phyloP scores from a whole-genome alignment of 2,888 invertebrate species.

The Beris morrisii region DNA sequence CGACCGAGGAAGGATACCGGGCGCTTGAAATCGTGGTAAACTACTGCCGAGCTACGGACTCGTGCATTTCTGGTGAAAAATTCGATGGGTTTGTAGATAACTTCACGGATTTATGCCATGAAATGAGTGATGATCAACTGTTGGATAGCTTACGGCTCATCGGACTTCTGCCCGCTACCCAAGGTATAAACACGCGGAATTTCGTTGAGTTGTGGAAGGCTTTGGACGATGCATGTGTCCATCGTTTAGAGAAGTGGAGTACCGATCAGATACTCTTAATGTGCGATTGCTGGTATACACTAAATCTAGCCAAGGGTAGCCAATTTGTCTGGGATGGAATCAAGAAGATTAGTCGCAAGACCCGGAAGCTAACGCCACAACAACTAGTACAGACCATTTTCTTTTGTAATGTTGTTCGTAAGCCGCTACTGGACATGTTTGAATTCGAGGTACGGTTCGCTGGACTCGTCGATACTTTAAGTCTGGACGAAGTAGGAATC shows the following conservation, averaged over 20 bases:
- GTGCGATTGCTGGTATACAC: conserved; percentile 66
- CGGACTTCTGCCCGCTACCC: conserved; percentile 59
- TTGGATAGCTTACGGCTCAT: conserved; percentile 60
- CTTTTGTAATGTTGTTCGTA: conserved; percentile 64
- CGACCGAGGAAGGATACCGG: conserved; percentile 41
- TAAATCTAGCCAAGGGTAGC: conserved; percentile 60
- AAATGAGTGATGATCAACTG: conserved; percentile 63
- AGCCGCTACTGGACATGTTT: conserved; percentile 62
- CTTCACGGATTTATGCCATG: conserved; percentile 59
- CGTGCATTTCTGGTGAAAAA: conserved; percentile 45
- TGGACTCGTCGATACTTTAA: conserved; percentile 60
- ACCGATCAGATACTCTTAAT: conserved; percentile 61
- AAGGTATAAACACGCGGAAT: conserved; percentile 61
- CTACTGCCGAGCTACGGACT: conserved; percentile 43
- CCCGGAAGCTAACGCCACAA: conserved; percentile 61
- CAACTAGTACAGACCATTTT: conserved; percentile 71
- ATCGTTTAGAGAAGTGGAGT: conserved; percentile 59
- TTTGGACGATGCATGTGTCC: conserved; percentile 66
- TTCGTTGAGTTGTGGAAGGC: conserved; percentile 68
- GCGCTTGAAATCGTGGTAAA: conserved; percentile 44
- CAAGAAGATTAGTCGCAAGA: conserved; percentile 61
- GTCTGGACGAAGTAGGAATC: conserved; percentile 69
- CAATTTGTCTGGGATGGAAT: conserved; percentile 62
- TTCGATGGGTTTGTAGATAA: conserved; percentile 45
- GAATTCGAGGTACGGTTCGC: conserved; percentile 65